Conservation (phyloP, 1,140 invertebrate species). For the Ceratina calcarata region DNA sequence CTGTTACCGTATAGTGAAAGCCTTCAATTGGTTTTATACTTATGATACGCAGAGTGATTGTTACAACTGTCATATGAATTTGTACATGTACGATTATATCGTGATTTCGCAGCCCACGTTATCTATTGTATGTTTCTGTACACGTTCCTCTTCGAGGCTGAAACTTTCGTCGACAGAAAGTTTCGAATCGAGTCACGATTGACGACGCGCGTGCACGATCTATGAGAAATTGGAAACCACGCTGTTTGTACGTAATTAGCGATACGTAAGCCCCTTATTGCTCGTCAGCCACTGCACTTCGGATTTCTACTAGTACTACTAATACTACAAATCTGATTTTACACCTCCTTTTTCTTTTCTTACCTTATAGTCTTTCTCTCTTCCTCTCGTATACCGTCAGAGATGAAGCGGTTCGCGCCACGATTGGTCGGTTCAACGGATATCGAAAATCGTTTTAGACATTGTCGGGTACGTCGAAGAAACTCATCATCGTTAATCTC, state of each 20-base stretch:
- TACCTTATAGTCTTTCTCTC: not conserved
- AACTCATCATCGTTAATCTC: conserved; percentile 37
- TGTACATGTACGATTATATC: not conserved
- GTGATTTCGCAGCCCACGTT: not conserved
- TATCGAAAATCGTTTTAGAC: conserved; percentile 44
- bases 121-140: not conserved
- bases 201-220: conserved; percentile 63
- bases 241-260: conserved; percentile 75
- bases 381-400: not conserved
- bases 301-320: conserved; percentile 40
- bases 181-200: conserved; percentile 37
- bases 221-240: conserved; percentile 60
- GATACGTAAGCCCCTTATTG: conserved; percentile 73
- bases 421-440: conserved; percentile 44
- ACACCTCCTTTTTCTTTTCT: conserved; percentile 15
- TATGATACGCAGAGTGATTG: too few relatives aligned
- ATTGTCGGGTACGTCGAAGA: not conserved
- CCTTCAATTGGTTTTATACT: too few relatives aligned
- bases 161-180: not conserved
- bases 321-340: conserved; percentile 16
- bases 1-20: too few relatives aligned
- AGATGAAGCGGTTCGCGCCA: conserved; percentile 8
- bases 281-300: conserved; percentile 77
- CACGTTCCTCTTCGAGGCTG: not conserved
- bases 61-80: not conserved